A percentile compares a stretch with the other conserved stretches of the same genome.
Conservation (phyloP, 2,113 vertebrate species). For the Ahaetulla prasina region DNA sequence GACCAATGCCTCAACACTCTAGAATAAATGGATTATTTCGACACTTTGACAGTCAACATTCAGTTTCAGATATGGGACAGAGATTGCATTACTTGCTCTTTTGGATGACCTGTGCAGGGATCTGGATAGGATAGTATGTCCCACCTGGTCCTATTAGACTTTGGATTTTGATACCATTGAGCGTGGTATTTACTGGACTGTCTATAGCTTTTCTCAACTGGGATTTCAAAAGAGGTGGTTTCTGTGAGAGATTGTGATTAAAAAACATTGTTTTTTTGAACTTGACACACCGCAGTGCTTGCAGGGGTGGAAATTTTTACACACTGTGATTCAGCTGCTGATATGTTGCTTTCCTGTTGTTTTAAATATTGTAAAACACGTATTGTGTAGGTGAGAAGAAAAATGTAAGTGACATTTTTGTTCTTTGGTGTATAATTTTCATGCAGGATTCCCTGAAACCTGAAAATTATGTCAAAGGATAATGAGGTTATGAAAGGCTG, state of each 20-base stretch:
- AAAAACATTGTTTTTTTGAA: not conserved
- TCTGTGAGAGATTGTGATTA: not conserved
- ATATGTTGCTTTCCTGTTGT: not conserved
- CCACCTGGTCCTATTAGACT: not conserved
- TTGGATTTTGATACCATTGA: not conserved
- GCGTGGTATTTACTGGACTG: not conserved
- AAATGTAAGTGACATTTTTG: not conserved
- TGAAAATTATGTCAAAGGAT: not conserved
- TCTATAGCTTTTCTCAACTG: not conserved
- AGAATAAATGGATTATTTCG: not conserved
- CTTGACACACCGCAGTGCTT: not conserved
- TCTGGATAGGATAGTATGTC: not conserved
- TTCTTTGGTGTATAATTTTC: not conserved
- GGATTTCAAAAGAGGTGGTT: not conserved
- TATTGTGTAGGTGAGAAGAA: not conserved
- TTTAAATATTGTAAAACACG: not conserved
- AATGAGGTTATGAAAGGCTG: not conserved
- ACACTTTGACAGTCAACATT: not conserved
- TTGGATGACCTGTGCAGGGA: not conserved
- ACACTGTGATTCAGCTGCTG: not conserved
- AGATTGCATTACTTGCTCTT: not conserved
- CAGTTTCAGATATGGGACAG: not conserved
- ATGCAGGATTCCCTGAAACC: not conserved
- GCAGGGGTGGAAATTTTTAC: not conserved
- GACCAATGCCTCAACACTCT: not conserved